Base-by-base conservation (phyloP, 2,888 invertebrate genomes). In the Eutolmus rufibarbis region DNA sequence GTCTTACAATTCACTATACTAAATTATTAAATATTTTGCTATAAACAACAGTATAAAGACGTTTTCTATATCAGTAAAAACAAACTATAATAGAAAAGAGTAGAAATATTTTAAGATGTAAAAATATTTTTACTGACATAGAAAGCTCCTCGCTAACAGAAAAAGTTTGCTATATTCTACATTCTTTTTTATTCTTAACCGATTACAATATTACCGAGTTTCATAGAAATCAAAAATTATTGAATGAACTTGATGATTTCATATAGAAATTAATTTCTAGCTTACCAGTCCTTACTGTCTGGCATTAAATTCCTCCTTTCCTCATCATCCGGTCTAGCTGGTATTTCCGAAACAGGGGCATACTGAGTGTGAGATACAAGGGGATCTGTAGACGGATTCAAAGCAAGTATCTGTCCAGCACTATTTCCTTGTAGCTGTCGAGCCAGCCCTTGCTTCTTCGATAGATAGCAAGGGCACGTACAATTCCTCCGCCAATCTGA, bases 341-440 rank as follows among this genome's bases (percentile, higher is more conserved):
- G 95, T 89, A 96, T 94, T 92, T 96, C 96, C 56, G 96, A 94
- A 23, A 96, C 95, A 0, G 96, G 96, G 78, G 95, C 96, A 93
- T 96, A 96, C 92, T 96, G 96, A 46, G 96, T 96, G 88, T 93
- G 92, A 0, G 95, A 94, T 82, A 96, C 96, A 89, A 96, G 93
- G 46, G 96, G 94, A 93, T 96, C 96, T 51, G 96, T 96, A 78
- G 96, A 96, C 82, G 96, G 96, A 93, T 96, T 96, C 86, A 96
- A 94, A 0, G 95, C 95, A 74, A 95, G 93, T 46, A 95, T 94
- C 84, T 94, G 94, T 0, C 91, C 91, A 66, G 91, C 91, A 88
- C 94, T 93, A 66, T 94, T 92, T 12, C 93, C 93, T 31, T 91
- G 91, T 86, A 91, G 89, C 90, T 91, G 91, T 46, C 91, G 90